These are phyloP conservation scores for Blastobasis lacticolella DNA, from an alignment of 2,888 invertebrate genomes.

Conservation along the genomic window DNA sequence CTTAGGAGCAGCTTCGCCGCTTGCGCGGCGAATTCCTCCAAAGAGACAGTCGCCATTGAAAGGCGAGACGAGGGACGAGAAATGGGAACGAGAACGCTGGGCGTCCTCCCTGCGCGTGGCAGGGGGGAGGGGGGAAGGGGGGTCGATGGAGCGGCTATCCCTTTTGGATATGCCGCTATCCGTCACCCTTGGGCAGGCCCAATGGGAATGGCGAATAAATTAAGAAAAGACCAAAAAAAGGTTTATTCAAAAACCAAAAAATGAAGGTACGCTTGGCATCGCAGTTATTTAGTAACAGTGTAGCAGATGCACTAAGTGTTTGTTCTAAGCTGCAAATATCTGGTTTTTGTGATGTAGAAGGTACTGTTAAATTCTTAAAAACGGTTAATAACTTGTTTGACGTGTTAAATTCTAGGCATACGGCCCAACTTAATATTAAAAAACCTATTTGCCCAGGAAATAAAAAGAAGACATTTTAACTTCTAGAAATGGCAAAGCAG, in stretches of 20 bases:
- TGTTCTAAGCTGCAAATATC: constrained; percentile 4
- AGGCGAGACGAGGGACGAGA: no score
- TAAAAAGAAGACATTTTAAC: background rate
- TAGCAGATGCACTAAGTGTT: background rate
- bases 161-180: no score
- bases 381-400: constrained; percentile 12
- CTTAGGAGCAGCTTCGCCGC: no score
- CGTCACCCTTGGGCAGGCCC: no score
- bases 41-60: no score
- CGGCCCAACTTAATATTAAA: constrained; percentile 4
- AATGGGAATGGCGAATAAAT: background rate
- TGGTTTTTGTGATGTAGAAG: constrained; percentile 9
- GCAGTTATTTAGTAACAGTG: background rate
- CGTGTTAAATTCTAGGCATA: constrained; percentile 5
- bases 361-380: constrained; percentile 11
- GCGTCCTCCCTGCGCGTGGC: no score
- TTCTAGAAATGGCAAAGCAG: background rate
- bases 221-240: background rate
- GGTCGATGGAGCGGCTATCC: no score
- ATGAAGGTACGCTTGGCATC: background rate
- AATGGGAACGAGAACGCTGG: no score
- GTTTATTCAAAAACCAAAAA: background rate
- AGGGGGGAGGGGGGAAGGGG: no score
- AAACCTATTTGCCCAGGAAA: constrained; percentile 3
- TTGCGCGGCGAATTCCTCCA: no score